These are phyloP conservation scores for Charadrius vociferus DNA, from an alignment of 2,113 vertebrate species.

Conservation along the genomic window DNA sequence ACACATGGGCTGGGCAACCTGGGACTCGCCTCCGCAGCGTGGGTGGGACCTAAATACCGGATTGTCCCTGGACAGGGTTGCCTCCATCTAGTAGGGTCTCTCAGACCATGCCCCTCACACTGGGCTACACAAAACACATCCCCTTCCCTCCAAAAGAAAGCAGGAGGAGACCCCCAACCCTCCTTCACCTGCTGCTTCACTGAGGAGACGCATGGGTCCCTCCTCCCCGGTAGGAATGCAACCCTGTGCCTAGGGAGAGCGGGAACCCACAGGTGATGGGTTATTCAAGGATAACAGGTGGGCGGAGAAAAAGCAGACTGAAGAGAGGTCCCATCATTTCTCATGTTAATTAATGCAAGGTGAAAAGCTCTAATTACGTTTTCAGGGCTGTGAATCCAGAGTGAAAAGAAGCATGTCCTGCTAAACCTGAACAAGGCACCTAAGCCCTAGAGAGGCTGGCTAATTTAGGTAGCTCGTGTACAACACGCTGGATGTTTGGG, in stretches of 20 bases:
- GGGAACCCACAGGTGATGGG: not conserved
- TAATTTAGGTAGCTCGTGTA: not conserved
- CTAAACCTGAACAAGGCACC: conserved; percentile 22
- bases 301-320: not conserved
- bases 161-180: not conserved
- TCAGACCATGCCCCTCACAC: fast-evolving
- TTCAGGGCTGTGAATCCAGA: conserved; percentile 30
- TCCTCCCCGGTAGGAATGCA: not conserved
- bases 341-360: conserved; percentile 47
- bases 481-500: not conserved
- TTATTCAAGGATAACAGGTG: conserved; percentile 30
- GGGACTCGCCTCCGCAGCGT: fast-evolving
- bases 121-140: not conserved
- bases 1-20: not conserved
- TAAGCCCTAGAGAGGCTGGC: not conserved
- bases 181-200: not conserved
- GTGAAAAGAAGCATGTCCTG: not conserved
- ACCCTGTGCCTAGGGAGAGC: not conserved
- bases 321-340: conserved; percentile 15
- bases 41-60: fast-evolving
- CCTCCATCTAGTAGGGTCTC: not conserved
- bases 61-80: not conserved
- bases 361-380: conserved; percentile 57
- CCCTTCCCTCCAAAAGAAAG: not conserved
- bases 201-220: fast-evolving